phyloP scores from a whole-genome alignment of 2,888 invertebrate species.

The Stenodera caucasica region DNA sequence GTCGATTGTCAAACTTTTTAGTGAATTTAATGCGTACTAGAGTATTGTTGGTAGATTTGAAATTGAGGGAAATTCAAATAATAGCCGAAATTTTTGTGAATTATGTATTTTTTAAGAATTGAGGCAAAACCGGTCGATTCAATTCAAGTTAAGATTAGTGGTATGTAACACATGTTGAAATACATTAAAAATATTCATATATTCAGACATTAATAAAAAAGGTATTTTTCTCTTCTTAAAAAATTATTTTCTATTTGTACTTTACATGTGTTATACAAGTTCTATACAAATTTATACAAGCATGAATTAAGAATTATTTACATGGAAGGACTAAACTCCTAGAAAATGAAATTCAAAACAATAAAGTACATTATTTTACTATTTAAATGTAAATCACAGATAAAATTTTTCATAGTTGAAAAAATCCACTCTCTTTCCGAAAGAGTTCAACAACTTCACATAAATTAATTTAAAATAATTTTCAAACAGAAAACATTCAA shows the following conservation, averaged over 20 bases:
- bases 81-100: neutral
- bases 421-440: neutral
- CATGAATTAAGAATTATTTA: slow-evolving; percentile 8
- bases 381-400: slow-evolving; percentile 10
- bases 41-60: too few relatives aligned
- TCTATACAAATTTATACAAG: slow-evolving; percentile 13
- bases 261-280: slow-evolving; percentile 11
- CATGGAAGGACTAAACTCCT: slow-evolving; percentile 9
- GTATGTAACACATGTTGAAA: neutral
- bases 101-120: neutral
- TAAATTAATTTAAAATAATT: neutral
- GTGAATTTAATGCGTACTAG: too few relatives aligned
- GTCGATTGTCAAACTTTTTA: neutral
- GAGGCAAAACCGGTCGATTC: neutral
- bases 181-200: slow-evolving; percentile 1
- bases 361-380: neutral
- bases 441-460: slow-evolving; percentile 3
- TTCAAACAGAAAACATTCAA: neutral
- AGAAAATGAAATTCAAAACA: neutral
- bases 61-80: neutral
- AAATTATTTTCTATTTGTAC: slow-evolving; percentile 12
- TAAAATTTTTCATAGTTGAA: slow-evolving; percentile 8
- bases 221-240: neutral
- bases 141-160: neutral
- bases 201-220: slow-evolving; percentile 1